phyloP scores from a whole-genome alignment of 1,140 invertebrate species.

The Macrosteles quadrilineatus region DNA sequence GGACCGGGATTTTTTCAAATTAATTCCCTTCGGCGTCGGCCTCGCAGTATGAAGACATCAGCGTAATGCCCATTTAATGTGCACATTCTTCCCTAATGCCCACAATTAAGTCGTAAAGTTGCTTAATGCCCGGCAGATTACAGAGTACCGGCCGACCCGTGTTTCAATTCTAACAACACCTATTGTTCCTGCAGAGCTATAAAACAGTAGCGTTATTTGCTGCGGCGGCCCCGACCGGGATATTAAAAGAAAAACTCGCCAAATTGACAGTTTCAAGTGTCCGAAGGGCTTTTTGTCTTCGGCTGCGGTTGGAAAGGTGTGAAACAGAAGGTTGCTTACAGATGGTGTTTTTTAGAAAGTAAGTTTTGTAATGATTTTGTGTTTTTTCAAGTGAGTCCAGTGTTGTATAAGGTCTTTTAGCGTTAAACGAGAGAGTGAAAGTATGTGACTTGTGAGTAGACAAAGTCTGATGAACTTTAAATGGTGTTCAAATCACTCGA shows the following conservation, averaged over 20 bases:
- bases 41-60: constrained; percentile 16
- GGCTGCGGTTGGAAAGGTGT: no score
- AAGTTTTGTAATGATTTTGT: no score
- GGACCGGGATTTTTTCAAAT: no score
- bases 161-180: constrained; percentile 22
- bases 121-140: constrained; percentile 9
- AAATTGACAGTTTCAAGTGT: constrained; percentile 24
- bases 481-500: no score
- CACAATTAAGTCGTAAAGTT: constrained; percentile 20
- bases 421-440: no score
- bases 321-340: no score
- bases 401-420: no score
- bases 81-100: constrained; percentile 23
- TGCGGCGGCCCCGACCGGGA: background rate
- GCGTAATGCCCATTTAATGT: constrained; percentile 22
- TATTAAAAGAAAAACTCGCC: constrained; percentile 14
- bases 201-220: constrained; percentile 12
- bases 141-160: background rate
- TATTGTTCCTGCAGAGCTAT: constrained; percentile 2
- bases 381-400: no score
- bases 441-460: no score
- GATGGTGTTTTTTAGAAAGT: no score
- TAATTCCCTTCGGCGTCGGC: background rate
- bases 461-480: no score
- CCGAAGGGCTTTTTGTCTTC: background rate